Conservation (phyloP, 2,113 vertebrate species). For the Apodemus speciosus region DNA sequence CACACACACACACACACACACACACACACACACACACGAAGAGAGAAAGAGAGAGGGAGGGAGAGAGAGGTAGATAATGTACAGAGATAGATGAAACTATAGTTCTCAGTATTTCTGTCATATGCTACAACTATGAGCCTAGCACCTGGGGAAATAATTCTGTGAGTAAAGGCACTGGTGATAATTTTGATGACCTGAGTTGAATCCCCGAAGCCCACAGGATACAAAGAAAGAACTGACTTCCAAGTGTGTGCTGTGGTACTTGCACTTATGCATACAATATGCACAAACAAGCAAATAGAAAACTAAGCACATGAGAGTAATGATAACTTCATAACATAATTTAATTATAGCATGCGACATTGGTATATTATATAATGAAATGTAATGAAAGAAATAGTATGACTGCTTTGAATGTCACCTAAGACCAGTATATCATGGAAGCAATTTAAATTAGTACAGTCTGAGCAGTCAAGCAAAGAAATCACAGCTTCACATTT, state of each 20-base stretch:
- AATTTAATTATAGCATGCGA: not conserved
- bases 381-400: too few relatives aligned
- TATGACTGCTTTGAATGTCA: not conserved
- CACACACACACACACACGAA: not conserved
- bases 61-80: rapidly evolving
- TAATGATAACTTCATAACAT: not conserved
- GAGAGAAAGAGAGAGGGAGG: not conserved
- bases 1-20: not conserved
- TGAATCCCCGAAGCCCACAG: not conserved
- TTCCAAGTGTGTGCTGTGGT: not conserved
- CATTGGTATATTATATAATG: not conserved
- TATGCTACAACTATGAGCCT: not conserved
- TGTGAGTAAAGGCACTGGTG: not conserved
- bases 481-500: not conserved
- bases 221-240: not conserved
- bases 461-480: not conserved
- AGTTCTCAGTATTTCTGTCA: not conserved
- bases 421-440: not conserved
- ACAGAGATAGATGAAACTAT: not conserved
- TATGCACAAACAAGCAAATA: not conserved
- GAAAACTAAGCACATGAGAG: not conserved
- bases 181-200: not conserved
- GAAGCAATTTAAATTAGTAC: not conserved
- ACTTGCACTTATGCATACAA: too few relatives aligned
- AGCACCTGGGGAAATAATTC: not conserved